phyloP scores from a whole-genome alignment of 2,888 invertebrate genomes.

The Pollenia amentaria region DNA sequence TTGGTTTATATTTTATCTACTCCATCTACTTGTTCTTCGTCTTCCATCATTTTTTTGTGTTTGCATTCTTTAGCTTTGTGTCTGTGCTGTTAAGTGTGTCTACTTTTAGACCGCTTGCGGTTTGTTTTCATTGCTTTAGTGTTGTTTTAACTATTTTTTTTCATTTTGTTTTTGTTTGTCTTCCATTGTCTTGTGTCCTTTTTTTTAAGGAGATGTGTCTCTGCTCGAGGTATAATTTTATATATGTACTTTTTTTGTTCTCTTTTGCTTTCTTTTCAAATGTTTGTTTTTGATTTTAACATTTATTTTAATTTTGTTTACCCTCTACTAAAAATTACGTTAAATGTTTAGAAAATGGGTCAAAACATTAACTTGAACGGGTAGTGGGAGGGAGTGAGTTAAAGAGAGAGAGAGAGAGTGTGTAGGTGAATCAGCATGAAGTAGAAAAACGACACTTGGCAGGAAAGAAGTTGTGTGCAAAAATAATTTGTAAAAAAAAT shows the following conservation, averaged over 20 bases:
- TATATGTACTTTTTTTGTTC: constrained; percentile 21
- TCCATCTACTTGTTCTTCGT: not conserved
- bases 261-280: constrained; percentile 27
- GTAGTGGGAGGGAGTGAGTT: constrained; percentile 13
- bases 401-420: not conserved
- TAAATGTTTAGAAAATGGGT: constrained; percentile 71
- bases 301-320: constrained; percentile 73
- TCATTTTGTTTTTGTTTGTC: constrained; percentile 14
- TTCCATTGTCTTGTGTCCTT: constrained; percentile 44
- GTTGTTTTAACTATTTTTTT: constrained; percentile 28
- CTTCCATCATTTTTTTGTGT: not conserved
- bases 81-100: constrained; percentile 48
- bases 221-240: constrained; percentile 45
- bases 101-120: constrained; percentile 67
- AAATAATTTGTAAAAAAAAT: constrained; percentile 11
- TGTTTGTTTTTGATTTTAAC: constrained; percentile 62
- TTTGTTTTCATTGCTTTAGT: constrained; percentile 61
- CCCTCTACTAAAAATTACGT: constrained; percentile 69
- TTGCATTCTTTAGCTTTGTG: not conserved
- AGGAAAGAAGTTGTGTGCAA: constrained; percentile 32
- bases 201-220: constrained; percentile 49
- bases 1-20: constrained; percentile 16
- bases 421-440: constrained; percentile 8
- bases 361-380: constrained; percentile 66
- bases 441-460: not conserved